Percentiles rank a stretch among this genome's conserved stretches.
These are phyloP conservation scores for Drosophila falleni DNA, from an alignment of 2,888 invertebrate species.

Conservation along the genomic window DNA sequence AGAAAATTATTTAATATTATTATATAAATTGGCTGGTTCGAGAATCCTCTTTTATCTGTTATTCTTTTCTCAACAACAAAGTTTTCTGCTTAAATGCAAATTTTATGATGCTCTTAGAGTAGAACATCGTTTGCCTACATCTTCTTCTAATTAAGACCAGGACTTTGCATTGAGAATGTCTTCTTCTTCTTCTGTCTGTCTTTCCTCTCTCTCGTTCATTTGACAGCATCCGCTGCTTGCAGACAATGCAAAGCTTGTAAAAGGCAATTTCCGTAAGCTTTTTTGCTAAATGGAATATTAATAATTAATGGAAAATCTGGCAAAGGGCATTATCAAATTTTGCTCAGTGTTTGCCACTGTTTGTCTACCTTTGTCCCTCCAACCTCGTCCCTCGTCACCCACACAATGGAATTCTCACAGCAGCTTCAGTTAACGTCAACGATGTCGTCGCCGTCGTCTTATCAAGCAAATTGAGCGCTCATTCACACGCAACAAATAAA, in stretches of 20 bases:
- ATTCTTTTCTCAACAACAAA: neutral
- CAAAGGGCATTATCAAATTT: conserved; percentile 34
- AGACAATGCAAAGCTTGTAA: conserved; percentile 9
- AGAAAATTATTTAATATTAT: neutral
- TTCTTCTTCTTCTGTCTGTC: neutral
- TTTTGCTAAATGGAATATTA: conserved; percentile 28
- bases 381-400: neutral
- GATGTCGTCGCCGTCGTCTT: conserved; percentile 57
- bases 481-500: conserved; percentile 78
- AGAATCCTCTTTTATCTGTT: neutral
- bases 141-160: neutral
- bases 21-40: neutral
- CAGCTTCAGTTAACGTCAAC: conserved; percentile 48
- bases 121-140: neutral
- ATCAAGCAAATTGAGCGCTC: conserved; percentile 76
- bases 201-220: neutral
- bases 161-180: neutral
- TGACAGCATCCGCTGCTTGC: neutral
- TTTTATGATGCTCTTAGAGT: neutral
- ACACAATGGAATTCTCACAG: conserved; percentile 2
- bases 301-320: conserved; percentile 31
- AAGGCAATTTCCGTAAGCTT: conserved; percentile 22
- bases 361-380: neutral
- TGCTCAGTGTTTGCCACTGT: conserved; percentile 4
- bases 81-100: neutral